Evolutionary conservation across 2,888 invertebrate species (phyloP).

Genomic region (Tetanocera ferruginea): DNA sequence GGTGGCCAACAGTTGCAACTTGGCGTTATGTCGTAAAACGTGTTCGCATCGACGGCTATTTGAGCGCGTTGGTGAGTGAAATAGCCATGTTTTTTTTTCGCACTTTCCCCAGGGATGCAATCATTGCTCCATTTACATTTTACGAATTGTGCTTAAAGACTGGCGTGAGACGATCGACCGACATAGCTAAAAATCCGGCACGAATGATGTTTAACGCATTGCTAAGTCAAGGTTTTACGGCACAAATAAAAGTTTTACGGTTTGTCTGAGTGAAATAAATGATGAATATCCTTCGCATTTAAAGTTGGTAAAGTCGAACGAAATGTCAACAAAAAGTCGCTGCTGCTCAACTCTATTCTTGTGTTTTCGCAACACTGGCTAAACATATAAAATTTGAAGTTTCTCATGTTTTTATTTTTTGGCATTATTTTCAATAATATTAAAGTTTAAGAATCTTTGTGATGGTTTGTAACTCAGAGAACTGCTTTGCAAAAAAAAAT

Average conservation of each 20-base stretch:
- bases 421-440: too few species aligned
- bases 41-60: constrained; percentile 4
- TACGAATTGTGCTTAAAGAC: constrained; percentile 22
- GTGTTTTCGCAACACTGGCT: too few species aligned
- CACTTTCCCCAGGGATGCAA: constrained; percentile 20
- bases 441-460: too few species aligned
- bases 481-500: too few species aligned
- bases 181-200: background rate
- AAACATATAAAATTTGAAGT: too few species aligned
- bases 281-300: background rate
- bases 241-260: constrained; percentile 14
- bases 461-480: too few species aligned
- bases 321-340: background rate
- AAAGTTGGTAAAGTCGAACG: background rate
- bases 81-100: background rate
- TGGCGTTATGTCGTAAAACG: constrained; percentile 6
- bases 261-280: constrained; percentile 34
- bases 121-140: constrained; percentile 33
- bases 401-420: too few species aligned
- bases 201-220: background rate
- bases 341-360: too few species aligned
- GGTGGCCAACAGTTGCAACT: constrained; percentile 14
- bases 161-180: background rate
- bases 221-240: background rate
- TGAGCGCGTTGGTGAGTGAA: background rate